Evolutionary conservation across 2,797 vertebrate genomes (phyloP).

Genomic region (Spinibarbus caldwelli): DNA sequence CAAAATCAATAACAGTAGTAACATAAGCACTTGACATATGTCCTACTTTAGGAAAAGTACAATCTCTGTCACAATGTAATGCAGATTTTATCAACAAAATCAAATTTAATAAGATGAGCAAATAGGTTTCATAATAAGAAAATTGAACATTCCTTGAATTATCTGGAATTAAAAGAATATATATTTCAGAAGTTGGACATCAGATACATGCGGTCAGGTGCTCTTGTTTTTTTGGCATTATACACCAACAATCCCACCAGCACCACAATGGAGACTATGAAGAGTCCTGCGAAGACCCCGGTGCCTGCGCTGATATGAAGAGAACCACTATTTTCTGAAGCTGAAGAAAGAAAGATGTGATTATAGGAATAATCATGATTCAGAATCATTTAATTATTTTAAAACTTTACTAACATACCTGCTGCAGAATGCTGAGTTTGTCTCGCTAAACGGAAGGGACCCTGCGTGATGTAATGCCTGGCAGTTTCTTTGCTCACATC

Average conservation of each 20-base stretch:
- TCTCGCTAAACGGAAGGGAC: slow-evolving; percentile 68
- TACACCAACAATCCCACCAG: slow-evolving; percentile 51
- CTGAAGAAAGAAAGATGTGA: neutral
- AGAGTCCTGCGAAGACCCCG: slow-evolving; percentile 53
- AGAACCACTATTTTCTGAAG: neutral
- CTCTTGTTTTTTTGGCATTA: slow-evolving; percentile 56
- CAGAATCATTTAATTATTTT: neutral
- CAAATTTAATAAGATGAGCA: too few relatives aligned
- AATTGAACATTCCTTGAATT: too few relatives aligned
- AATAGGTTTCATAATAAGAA: neutral
- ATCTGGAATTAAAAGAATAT: too few relatives aligned
- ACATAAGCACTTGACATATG: neutral
- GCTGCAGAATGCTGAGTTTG: neutral
- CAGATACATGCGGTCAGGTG: slow-evolving; percentile 59
- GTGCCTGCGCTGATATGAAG: slow-evolving; percentile 54
- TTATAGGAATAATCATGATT: neutral
- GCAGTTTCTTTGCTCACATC: slow-evolving; percentile 60
- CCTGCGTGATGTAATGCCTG: slow-evolving; percentile 72
- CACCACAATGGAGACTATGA: slow-evolving; percentile 55
- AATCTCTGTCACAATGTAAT: neutral
- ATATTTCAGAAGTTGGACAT: slow-evolving; percentile 48
- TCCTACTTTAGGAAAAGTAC: too few relatives aligned
- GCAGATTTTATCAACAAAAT: neutral
- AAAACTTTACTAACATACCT: slow-evolving; percentile 19
- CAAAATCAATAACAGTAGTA: neutral